Percentiles rank a stretch among this genome's conserved stretches.
Conservation (phyloP, 64 coral and sea anemone species). For the Dendronephthya gigantea region DNA sequence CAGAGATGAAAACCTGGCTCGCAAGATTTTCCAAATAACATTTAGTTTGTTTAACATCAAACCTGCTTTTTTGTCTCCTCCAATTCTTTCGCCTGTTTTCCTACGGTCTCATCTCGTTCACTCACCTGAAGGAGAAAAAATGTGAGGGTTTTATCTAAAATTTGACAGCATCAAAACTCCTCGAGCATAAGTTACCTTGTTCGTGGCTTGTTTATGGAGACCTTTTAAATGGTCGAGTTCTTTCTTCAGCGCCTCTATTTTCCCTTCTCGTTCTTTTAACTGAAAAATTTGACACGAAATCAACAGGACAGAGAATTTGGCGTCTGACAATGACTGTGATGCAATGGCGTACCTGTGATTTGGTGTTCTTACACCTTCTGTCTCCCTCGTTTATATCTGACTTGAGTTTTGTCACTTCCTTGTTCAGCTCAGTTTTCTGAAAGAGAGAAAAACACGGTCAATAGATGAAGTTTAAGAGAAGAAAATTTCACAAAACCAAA, state of each 20-base stretch:
- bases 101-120: conserved; percentile 31
- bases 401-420: not conserved
- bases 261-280: not conserved
- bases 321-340: no score
- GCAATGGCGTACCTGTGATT: not conserved
- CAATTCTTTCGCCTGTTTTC: conserved; percentile 57
- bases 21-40: not conserved
- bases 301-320: not conserved
- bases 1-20: not conserved
- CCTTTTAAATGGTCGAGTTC: conserved; percentile 7
- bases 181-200: not conserved
- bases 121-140: not conserved
- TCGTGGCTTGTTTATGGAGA: not conserved
- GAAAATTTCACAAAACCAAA: no score
- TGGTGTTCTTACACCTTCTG: not conserved
- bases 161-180: not conserved
- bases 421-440: not conserved
- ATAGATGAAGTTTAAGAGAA: not conserved
- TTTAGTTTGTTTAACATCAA: no score
- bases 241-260: not conserved
- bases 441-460: not conserved
- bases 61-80: conserved; percentile 65
- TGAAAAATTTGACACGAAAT: not conserved
- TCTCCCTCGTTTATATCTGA: not conserved
- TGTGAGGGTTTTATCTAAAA: not conserved